These are phyloP conservation scores for Sarcophaga rosellei DNA, from an alignment of 2,888 invertebrate genomes.

Conservation along the genomic window DNA sequence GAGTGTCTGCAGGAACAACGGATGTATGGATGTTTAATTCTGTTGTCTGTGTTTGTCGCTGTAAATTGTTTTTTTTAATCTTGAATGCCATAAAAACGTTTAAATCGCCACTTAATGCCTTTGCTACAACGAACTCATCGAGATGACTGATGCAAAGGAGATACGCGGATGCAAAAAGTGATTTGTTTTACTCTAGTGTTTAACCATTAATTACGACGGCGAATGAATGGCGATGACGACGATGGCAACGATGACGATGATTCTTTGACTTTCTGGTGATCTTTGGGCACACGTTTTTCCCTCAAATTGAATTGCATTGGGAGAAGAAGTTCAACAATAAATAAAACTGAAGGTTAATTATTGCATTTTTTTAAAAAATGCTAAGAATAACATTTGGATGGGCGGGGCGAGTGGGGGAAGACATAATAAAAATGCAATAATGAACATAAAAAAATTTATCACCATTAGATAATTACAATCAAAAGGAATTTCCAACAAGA, in stretches of 20 bases:
- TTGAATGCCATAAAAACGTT: neutral
- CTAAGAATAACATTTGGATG: neutral
- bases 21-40: neutral
- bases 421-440: too few species aligned
- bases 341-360: neutral
- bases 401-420: too few species aligned
- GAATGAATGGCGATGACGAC: neutral
- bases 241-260: too few species aligned
- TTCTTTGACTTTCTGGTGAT: neutral
- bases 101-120: neutral
- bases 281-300: neutral
- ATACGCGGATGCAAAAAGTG: neutral
- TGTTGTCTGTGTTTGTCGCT: slow-evolving; percentile 24
- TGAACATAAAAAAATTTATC: too few species aligned
- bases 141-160: neutral
- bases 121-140: neutral
- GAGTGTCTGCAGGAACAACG: too few species aligned
- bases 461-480: too few species aligned
- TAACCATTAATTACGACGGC: neutral
- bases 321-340: neutral
- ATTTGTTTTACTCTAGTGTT: neutral
- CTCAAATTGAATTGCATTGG: neutral
- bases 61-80: slow-evolving; percentile 10
- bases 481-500: too few species aligned
- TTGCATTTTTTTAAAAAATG: neutral